Conservation (phyloP, 2,113 vertebrate genomes). For the Aviceda subcristata region DNA sequence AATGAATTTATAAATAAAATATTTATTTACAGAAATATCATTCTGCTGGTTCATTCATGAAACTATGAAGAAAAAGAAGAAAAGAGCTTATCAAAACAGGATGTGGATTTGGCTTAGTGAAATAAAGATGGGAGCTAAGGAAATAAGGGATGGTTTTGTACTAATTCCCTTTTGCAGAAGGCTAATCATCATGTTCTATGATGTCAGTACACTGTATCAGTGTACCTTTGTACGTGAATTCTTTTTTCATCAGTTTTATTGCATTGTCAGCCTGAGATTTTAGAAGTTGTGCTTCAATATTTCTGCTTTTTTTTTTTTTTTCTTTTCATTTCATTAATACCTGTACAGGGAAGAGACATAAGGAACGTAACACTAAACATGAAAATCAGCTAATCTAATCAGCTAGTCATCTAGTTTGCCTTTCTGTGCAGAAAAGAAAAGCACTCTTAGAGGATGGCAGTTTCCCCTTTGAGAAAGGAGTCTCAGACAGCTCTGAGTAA, state of each 20-base stretch:
- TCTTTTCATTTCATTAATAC: neutral
- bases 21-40: neutral
- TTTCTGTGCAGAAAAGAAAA: neutral
- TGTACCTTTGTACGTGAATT: neutral
- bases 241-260: neutral
- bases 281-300: neutral
- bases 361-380: neutral
- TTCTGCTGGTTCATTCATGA: neutral
- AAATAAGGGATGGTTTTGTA: neutral
- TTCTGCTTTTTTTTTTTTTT: fast-evolving
- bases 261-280: neutral
- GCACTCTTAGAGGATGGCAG: neutral
- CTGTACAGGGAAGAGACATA: neutral
- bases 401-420: neutral
- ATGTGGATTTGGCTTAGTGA: neutral
- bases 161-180: neutral
- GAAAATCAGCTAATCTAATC: neutral
- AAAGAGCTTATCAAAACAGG: neutral
- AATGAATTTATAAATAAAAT: neutral
- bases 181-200: neutral
- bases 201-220: fast-evolving
- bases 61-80: neutral
- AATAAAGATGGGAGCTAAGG: neutral
- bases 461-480: neutral
- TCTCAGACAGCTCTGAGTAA: neutral